These are phyloP conservation scores for Sebastes taczanowskii DNA, from an alignment of 2,797 vertebrate genomes.

Conservation along the genomic window DNA sequence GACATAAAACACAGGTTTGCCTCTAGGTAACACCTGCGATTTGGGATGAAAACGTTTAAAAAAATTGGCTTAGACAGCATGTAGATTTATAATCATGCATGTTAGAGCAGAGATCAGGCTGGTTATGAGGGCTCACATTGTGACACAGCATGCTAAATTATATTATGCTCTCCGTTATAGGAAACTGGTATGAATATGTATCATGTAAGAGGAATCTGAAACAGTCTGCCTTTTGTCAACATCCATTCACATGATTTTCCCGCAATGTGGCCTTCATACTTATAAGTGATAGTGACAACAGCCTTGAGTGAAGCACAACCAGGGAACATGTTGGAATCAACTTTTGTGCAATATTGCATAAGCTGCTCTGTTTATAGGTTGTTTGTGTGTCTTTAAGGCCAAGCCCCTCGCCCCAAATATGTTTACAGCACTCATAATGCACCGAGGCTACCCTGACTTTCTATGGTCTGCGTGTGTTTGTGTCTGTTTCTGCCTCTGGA, in stretches of 20 bases:
- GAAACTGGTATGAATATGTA: background rate
- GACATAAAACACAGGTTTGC: conserved; percentile 33
- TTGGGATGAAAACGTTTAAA: background rate
- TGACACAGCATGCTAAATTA: conserved; percentile 3
- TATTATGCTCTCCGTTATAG: background rate
- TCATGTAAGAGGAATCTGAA: background rate
- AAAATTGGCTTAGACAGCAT: background rate
- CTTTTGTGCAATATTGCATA: conserved; percentile 10
- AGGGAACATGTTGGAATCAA: conserved; percentile 9
- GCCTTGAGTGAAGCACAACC: conserved; percentile 24
- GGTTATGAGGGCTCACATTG: background rate
- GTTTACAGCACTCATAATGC: conserved; percentile 52
- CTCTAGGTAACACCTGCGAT: conserved; percentile 45
- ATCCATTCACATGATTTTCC: conserved; percentile 65
- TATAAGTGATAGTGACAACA: conserved; percentile 19
- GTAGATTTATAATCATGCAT: background rate
- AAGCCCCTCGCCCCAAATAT: conserved; percentile 27
- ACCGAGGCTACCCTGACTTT: conserved; percentile 30
- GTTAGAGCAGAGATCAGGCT: background rate
- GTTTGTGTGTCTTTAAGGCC: conserved; percentile 9
- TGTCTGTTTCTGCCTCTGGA: conserved; percentile 68
- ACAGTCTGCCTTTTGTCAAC: conserved; percentile 44
- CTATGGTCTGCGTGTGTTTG: conserved; percentile 55
- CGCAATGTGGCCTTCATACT: conserved; percentile 35
- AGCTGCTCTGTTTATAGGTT: background rate